These are phyloP conservation scores for Ictalurus furcatus DNA, from an alignment of 2,113 vertebrate species.

Conservation along the genomic window DNA sequence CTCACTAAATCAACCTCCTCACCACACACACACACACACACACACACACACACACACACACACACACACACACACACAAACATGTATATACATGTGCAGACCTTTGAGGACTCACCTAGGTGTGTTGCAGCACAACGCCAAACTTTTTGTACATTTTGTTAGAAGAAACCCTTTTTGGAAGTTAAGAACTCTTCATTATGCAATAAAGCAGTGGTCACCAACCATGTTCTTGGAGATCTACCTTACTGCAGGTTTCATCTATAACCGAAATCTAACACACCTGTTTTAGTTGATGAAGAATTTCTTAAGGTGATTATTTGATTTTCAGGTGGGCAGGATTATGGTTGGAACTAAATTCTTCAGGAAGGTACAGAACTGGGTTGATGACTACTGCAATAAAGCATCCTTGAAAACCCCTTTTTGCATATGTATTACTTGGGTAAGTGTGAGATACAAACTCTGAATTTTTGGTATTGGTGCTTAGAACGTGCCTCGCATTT, in stretches of 20 bases:
- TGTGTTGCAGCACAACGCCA: background rate
- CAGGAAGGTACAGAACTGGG: too few species aligned
- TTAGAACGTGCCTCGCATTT: background rate
- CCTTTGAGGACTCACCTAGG: background rate
- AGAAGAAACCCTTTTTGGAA: too few species aligned
- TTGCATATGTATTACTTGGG: background rate
- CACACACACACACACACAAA: background rate
- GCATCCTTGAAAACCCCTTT: background rate
- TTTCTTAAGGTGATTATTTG: too few species aligned
- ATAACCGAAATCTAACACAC: too few species aligned
- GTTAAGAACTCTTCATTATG: background rate
- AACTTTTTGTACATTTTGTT: too few species aligned
- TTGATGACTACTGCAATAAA: background rate
- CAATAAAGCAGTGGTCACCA: background rate
- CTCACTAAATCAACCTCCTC: slow-evolving; percentile 36
- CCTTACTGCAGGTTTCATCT: too few species aligned
- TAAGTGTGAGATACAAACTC: background rate
- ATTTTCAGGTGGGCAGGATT: too few species aligned
- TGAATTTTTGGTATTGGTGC: background rate
- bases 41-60: slow-evolving; percentile 20
- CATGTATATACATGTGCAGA: background rate
- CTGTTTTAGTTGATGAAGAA: too few species aligned
- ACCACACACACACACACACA: slow-evolving; percentile 38
- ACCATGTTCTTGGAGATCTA: too few species aligned
- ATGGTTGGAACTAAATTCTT: too few species aligned